These are phyloP conservation scores for Brachionus angularis DNA, from an alignment of 1,140 invertebrate genomes.

Conservation along the genomic window DNA sequence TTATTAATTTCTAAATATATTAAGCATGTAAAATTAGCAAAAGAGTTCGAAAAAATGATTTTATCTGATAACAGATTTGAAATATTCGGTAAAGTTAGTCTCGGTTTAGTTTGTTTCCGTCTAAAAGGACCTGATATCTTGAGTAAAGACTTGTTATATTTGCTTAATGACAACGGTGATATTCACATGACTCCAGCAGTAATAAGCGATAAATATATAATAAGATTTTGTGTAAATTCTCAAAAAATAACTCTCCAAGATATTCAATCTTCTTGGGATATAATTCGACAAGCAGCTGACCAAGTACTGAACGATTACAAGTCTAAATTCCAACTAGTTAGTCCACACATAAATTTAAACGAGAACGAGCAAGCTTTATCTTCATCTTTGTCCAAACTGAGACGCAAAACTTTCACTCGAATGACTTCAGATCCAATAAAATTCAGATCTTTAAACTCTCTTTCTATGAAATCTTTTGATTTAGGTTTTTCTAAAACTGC, in stretches of 20 bases:
- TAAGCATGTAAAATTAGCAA: slow-evolving; percentile 83
- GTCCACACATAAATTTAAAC: too few species aligned
- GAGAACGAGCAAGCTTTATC: too few species aligned
- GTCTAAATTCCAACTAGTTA: too few species aligned
- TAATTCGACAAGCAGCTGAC: slow-evolving; percentile 61
- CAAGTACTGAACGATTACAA: slow-evolving; percentile 3
- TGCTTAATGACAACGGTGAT: slow-evolving; percentile 90
- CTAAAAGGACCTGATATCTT: slow-evolving; percentile 76
- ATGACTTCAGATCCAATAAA: too few species aligned
- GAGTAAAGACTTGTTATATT: slow-evolving; percentile 86
- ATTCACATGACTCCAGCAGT: slow-evolving; percentile 95
- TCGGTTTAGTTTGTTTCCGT: slow-evolving; percentile 85
- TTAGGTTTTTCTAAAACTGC: too few species aligned
- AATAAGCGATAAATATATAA: slow-evolving; percentile 72
- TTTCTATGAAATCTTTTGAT: too few species aligned
- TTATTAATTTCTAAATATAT: too few species aligned
- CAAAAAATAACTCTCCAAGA: slow-evolving; percentile 82
- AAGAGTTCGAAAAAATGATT: slow-evolving; percentile 81
- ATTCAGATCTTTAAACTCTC: too few species aligned
- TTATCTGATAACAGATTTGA: slow-evolving; percentile 82
- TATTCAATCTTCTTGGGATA: slow-evolving; percentile 81
- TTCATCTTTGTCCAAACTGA: too few species aligned
- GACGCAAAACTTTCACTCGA: too few species aligned
- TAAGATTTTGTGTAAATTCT: slow-evolving; percentile 76
- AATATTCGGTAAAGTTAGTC: slow-evolving; percentile 85